phyloP scores from a whole-genome alignment of 1,140 invertebrate species.

The Aphelenchoides fujianensis region DNA sequence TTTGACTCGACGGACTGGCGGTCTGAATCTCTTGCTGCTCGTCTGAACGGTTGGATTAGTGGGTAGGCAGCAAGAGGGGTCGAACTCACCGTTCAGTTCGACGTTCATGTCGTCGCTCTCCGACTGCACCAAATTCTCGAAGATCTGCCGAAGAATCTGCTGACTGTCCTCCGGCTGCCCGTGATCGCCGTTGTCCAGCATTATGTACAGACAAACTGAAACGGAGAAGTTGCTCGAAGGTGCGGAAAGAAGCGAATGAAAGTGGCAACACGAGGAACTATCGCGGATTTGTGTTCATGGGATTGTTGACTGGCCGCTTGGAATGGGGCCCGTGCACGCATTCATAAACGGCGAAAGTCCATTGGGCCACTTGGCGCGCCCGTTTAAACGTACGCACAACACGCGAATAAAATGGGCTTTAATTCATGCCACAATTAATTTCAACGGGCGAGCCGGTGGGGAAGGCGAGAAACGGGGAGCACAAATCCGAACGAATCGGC shows the following conservation, averaged over 20 bases:
- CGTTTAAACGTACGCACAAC: neutral
- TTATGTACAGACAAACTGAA: neutral
- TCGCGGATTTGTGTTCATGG: neutral
- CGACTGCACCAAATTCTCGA: neutral
- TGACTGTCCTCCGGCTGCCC: neutral
- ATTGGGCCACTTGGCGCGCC: neutral
- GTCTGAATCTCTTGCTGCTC: neutral
- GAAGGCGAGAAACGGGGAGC: no score
- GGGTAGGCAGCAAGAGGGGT: neutral
- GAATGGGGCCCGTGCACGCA: no score
- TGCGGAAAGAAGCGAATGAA: no score
- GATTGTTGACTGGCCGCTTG: no score
- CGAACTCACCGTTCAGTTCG: neutral
- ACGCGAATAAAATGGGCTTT: neutral
- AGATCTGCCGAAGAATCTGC: neutral
- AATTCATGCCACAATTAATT: slow-evolving; percentile 4
- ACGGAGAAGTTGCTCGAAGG: neutral
- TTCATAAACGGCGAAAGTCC: slow-evolving; percentile 2
- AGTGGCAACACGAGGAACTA: no score
- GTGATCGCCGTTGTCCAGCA: neutral
- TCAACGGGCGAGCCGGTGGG: neutral
- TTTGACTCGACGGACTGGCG: slow-evolving; percentile 7
- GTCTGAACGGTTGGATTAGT: neutral
- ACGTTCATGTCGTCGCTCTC: neutral
- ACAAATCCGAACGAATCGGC: slow-evolving; percentile 1